Evolutionary conservation across 2,797 vertebrate species (phyloP), one percentile per base, ranked within the genome.

Genomic region (Poeciliopsis gracilis): DNA sequence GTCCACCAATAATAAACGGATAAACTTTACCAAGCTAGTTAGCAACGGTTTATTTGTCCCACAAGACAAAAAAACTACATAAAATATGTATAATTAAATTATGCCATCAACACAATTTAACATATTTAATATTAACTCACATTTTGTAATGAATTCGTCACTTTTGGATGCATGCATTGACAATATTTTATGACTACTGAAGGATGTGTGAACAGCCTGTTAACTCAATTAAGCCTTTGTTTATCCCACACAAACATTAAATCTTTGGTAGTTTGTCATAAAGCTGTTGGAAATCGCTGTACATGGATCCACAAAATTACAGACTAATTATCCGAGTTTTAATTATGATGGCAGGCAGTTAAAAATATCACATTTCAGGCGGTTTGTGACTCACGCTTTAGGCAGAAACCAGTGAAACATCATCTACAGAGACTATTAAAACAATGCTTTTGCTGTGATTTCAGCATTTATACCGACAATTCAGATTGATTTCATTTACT

Each of bases 261-360:
- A 66, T 57, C 33, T 23, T 46, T 43, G 12, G 70, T 49, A 33
- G 36, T 70, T 46, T 77, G 30, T 15, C 61, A 67, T 59, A n/a
- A 45, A 72, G 46, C 72, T 78, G 63, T 28, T 25, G 41, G 47
- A 20, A 76, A 81, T 81, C 41, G 73, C 36, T 76, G 75, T 30
- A 66, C 82, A 15, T 73, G 28, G 15, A 77, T 49, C 13, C 1
- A 76, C 46, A 75, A 16, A 49, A 69, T 46, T 66, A 45, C 70
- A 80, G 25, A 28, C 25, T 41, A 73, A 81, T 82, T 57, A 77
- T 41, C 57, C 77, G 61, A 53, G 74, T 82, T 80, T 69, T 45
- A 55, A 73, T 41, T 6, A 63, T 33, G 43, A 30, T 36, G n/a
- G 63, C 15, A 71, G 51, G 69, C 23, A 69, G 73, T 59, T 79